Conservation (phyloP, 2,797 vertebrate species). For the Enteromius fasciolatus region DNA sequence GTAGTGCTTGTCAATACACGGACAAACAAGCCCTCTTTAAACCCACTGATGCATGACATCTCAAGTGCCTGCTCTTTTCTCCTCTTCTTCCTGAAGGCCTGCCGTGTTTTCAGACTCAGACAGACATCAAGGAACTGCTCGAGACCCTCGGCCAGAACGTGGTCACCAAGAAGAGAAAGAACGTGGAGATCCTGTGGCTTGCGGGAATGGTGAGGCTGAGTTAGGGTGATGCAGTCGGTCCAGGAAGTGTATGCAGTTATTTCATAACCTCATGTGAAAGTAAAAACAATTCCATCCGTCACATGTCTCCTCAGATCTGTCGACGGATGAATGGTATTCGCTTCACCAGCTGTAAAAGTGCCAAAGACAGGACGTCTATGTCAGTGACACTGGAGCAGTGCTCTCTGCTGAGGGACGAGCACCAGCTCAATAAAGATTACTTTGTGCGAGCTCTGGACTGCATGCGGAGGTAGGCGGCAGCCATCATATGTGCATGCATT, state of each 20-base stretch:
- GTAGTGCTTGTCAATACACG: constrained; percentile 8
- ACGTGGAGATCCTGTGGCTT: constrained; percentile 96
- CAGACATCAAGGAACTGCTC: constrained; percentile 92
- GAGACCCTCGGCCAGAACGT: constrained; percentile 96
- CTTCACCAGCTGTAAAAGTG: constrained; percentile 99
- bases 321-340: constrained; percentile 94
- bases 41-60: not conserved
- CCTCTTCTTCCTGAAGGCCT: constrained; percentile 76
- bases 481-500: not conserved
- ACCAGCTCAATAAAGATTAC: constrained; percentile 94
- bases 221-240: not conserved
- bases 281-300: not conserved
- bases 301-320: constrained; percentile 83
- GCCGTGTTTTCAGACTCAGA: constrained; percentile 91
- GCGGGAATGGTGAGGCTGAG: constrained; percentile 86
- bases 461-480: constrained; percentile 89
- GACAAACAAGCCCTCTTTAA: constrained; percentile 1
- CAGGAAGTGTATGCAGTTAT: not conserved
- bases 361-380: constrained; percentile 99
- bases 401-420: constrained; percentile 91
- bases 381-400: constrained; percentile 97
- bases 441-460: constrained; percentile 94
- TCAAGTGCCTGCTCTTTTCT: not conserved
- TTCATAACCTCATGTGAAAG: not conserved
- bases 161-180: constrained; percentile 95